phyloP scores from a whole-genome alignment of 2,888 invertebrate species.

The Malacosoma neustria region DNA sequence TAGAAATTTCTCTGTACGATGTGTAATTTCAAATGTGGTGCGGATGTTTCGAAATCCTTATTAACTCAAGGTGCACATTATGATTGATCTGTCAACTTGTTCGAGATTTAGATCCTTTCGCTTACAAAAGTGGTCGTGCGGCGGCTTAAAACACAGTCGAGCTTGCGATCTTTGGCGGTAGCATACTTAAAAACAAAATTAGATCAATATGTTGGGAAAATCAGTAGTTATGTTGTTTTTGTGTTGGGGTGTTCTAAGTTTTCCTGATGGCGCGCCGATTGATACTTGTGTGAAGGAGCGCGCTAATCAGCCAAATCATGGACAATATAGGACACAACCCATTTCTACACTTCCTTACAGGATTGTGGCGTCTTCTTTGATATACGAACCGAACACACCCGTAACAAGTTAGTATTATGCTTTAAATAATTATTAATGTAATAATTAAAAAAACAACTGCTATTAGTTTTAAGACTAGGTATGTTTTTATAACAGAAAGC shows the following conservation, averaged over 20 bases:
- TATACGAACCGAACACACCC: constrained; percentile 80
- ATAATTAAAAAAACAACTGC: no score
- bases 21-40: no score
- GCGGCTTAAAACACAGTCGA: constrained; percentile 44
- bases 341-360: constrained; percentile 78
- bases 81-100: constrained; percentile 47
- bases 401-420: constrained; percentile 75
- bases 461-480: no score
- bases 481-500: no score
- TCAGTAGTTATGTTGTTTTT: constrained; percentile 37
- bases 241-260: constrained; percentile 61
- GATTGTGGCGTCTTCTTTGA: constrained; percentile 77
- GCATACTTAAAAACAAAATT: constrained; percentile 8
- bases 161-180: constrained; percentile 25
- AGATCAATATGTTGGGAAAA: constrained; percentile 35
- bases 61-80: constrained; percentile 28
- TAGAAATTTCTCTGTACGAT: no score
- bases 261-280: constrained; percentile 88
- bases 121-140: constrained; percentile 61
- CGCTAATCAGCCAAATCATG: constrained; percentile 85
- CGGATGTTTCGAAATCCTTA: constrained; percentile 33
- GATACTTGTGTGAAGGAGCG: constrained; percentile 86
- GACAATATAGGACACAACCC: constrained; percentile 81
- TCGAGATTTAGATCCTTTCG: constrained; percentile 60
- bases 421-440: no score